phyloP scores from a whole-genome alignment of 2,797 vertebrate genomes.

The Botia almorhae region DNA sequence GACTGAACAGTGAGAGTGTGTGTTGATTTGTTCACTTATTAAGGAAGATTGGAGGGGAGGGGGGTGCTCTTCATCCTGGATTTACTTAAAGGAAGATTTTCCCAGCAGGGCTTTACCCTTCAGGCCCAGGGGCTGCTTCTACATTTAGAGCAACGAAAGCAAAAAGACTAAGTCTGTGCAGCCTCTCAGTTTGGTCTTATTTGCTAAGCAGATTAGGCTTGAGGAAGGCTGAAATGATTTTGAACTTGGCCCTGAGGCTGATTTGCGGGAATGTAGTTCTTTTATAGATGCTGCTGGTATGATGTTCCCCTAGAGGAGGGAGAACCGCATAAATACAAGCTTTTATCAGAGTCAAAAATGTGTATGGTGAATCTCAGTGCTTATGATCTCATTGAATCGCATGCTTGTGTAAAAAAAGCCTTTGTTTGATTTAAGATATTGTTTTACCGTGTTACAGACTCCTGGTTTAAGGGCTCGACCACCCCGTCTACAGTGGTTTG shows the following conservation, averaged over 20 bases:
- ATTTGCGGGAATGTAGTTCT: constrained; percentile 80
- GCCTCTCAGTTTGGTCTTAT: constrained; percentile 77
- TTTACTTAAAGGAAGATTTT: constrained; percentile 82
- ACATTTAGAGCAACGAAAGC: constrained; percentile 82
- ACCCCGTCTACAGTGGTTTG: constrained; percentile 86
- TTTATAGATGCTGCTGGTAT: constrained; percentile 65
- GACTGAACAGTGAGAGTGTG: constrained; percentile 69
- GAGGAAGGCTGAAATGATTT: constrained; percentile 73
- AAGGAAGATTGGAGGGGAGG: constrained; percentile 65
- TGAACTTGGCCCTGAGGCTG: constrained; percentile 82
- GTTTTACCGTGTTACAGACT: constrained; percentile 74
- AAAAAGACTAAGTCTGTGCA: constrained; percentile 68
- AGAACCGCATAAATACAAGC: constrained; percentile 51
- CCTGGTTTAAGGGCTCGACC: constrained; percentile 88
- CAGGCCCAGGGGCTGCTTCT: constrained; percentile 69
- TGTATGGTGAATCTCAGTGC: background rate
- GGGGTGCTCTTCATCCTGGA: constrained; percentile 70
- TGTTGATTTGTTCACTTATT: constrained; percentile 46
- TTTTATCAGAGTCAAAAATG: no score
- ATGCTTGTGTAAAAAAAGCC: no score
- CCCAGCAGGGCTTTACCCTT: constrained; percentile 73
- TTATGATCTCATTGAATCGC: no score
- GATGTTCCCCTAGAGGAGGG: constrained; percentile 20
- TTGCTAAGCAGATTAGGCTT: constrained; percentile 87
- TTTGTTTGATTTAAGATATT: background rate